Evolutionary conservation across 2,113 vertebrate genomes (phyloP).

Genomic region (Notechis scutatus): DNA sequence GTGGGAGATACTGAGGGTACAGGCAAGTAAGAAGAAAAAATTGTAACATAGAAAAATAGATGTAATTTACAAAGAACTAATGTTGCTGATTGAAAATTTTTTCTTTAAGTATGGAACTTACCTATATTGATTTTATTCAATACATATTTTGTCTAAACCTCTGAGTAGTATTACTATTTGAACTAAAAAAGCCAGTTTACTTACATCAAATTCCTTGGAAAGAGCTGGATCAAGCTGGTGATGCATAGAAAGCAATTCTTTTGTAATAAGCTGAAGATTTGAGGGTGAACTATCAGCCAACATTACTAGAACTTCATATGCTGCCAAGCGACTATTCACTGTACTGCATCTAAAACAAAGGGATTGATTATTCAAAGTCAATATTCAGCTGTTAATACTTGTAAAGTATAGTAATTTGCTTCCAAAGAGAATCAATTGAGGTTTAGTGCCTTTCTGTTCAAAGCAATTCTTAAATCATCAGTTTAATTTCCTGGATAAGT

Average conservation of each 20-base stretch:
- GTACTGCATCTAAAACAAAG: constrained; percentile 86
- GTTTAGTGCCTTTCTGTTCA: not conserved
- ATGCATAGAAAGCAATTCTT: constrained; percentile 94
- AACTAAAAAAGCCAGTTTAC: constrained; percentile 38
- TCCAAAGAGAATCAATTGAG: constrained; percentile 22
- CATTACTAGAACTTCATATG: constrained; percentile 97
- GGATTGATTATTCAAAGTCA: constrained; percentile 10
- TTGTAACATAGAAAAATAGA: not conserved
- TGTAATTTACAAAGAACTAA: not conserved
- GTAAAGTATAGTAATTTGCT: constrained; percentile 28
- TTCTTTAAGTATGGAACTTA: not conserved
- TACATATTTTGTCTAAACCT: not conserved
- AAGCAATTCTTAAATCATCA: constrained; percentile 7
- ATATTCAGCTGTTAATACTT: constrained; percentile 38
- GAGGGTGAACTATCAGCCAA: constrained; percentile 92
- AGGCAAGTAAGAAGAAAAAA: not conserved
- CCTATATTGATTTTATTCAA: not conserved
- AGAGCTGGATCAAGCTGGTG: constrained; percentile 95
- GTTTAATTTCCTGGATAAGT: not conserved
- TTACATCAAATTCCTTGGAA: constrained; percentile 96
- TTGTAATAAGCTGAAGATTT: constrained; percentile 91
- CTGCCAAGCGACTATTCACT: constrained; percentile 91
- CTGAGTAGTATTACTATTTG: not conserved
- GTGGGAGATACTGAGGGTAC: constrained; percentile 85
- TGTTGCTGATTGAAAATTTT: not conserved